These are phyloP conservation scores for Channa argus DNA, from an alignment of 2,113 vertebrate species.

Conservation along the genomic window DNA sequence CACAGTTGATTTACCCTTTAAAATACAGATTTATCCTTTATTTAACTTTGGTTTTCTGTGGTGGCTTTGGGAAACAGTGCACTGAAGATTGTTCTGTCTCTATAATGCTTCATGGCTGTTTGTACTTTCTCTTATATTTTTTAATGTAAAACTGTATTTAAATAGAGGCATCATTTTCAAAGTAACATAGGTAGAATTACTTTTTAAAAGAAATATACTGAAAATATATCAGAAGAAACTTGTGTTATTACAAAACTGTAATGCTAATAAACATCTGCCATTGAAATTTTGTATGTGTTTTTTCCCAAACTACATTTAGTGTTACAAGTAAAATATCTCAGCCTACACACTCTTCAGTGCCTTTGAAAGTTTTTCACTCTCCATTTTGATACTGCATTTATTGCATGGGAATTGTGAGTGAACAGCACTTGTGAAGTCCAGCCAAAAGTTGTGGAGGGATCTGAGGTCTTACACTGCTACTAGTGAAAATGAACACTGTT, in stretches of 20 bases:
- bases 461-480: no score
- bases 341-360: no score
- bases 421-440: no score
- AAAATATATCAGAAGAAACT: slow-evolving; percentile 33
- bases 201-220: slow-evolving; percentile 49
- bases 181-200: slow-evolving; percentile 17
- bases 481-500: no score
- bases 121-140: slow-evolving; percentile 69
- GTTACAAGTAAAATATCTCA: no score
- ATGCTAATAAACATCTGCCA: slow-evolving; percentile 70
- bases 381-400: no score
- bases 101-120: slow-evolving; percentile 67
- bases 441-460: no score
- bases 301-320: neutral
- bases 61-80: slow-evolving; percentile 11
- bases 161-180: slow-evolving; percentile 35
- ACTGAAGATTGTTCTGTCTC: slow-evolving; percentile 42
- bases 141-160: slow-evolving; percentile 48
- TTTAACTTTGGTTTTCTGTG: slow-evolving; percentile 21
- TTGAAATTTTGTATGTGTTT: slow-evolving; percentile 12
- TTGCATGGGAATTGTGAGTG: no score
- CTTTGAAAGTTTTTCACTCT: no score
- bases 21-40: neutral
- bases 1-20: slow-evolving; percentile 49
- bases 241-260: slow-evolving; percentile 58